Evolutionary conservation across 2,797 vertebrate species (phyloP), one percentile per base, ranked within the genome.

Genomic region (Podargus strigoides): DNA sequence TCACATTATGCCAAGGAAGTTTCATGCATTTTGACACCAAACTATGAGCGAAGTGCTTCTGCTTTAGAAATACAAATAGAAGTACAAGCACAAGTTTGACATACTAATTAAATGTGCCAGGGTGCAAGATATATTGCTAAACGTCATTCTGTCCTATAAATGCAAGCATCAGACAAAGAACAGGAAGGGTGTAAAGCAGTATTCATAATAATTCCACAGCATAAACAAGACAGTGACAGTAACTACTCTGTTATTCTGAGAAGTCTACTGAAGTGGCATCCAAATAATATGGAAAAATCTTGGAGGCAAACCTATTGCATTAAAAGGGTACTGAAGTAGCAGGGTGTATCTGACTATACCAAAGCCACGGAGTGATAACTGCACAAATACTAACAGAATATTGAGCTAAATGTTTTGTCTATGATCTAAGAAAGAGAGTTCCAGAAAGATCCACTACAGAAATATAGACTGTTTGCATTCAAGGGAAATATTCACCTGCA

Each of bases 21-120:
- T 96, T 97, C 94, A 82, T 96, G 92, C 78, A 73, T 96, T 95
- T 81, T 96, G 95, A 97, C 95, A 97, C 93, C 93, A 92, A 96
- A 94, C 95, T 81, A 95, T 60, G 79, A 96, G 79, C 52, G 84
- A 93, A 96, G 90, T 91, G 69, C 56, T 95, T 96, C 89, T 91
- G 85, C 95, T 96, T 95, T 94, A 93, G 90, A 91, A 90, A 72
- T 50, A 87, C 72, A 94, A 87, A 72, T 50, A 87, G 74, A 94
- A 87, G 67, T 58, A 74, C 75, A 93, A 95, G 90, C 69, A 75
- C 74, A 91, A 92, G 37, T 94, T 95, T 95, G 90, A 95, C 90
- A 87, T 67, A 78, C 75, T 96, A 97, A 97, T 97, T 96, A 95
- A 96, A 94, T 85, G 39, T 85, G 73, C 56, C 60, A 64, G n/a